phyloP scores from a whole-genome alignment of 2,113 vertebrate genomes.

The Pluvianellus socialis region DNA sequence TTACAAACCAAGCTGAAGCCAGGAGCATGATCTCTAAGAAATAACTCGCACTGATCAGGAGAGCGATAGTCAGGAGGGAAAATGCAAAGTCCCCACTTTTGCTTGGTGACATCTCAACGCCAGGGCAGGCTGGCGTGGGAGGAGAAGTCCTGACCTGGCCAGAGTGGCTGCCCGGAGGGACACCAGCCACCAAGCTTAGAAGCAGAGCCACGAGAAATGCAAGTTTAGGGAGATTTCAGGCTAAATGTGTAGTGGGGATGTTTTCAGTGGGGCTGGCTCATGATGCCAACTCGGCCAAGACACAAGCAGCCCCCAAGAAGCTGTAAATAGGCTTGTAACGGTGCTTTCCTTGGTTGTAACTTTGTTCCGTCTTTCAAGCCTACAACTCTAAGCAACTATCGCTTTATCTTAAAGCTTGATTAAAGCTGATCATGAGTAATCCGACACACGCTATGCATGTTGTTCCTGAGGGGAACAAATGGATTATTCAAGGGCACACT shows the following conservation, averaged over 20 bases:
- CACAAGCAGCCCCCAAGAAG: not conserved
- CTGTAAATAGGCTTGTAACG: not conserved
- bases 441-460: fast-evolving
- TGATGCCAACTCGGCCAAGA: not conserved
- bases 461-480: not conserved
- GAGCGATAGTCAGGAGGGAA: not conserved
- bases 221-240: not conserved
- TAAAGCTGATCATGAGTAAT: not conserved
- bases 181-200: not conserved
- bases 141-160: not conserved
- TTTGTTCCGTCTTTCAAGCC: not conserved
- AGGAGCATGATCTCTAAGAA: not conserved
- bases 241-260: not conserved
- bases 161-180: not conserved
- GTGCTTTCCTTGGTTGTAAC: not conserved
- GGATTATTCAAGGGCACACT: not conserved
- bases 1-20: not conserved
- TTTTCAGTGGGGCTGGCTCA: not conserved
- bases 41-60: not conserved
- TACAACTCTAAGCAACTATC: not conserved
- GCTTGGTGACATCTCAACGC: not conserved
- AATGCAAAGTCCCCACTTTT: not conserved
- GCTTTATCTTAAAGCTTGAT: not conserved
- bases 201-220: not conserved
- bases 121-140: not conserved